Conservation (phyloP, 2,797 vertebrate species). For the Falco cherrug region DNA sequence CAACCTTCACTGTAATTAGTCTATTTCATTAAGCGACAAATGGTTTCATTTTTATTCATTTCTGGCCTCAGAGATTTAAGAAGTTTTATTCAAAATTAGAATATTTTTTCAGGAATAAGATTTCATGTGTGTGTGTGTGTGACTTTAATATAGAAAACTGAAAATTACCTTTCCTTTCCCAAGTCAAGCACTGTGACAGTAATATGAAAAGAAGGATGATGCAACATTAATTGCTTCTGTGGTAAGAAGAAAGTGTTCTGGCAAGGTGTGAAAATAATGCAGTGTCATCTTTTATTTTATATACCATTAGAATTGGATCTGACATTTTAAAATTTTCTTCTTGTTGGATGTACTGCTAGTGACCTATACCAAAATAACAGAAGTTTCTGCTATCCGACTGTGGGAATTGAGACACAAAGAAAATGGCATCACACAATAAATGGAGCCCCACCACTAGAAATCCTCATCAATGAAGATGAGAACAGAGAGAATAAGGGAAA, state of each 20-base stretch:
- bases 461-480: background rate
- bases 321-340: background rate
- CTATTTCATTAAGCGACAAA: background rate
- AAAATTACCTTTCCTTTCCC: background rate
- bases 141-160: background rate
- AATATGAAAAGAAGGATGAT: constrained; percentile 28
- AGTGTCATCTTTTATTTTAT: background rate
- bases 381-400: background rate
- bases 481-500: background rate
- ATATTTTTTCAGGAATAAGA: background rate
- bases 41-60: background rate
- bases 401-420: background rate
- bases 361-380: background rate
- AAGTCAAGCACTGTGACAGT: background rate
- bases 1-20: background rate
- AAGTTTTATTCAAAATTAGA: background rate
- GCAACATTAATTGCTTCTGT: constrained; percentile 8
- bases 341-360: background rate
- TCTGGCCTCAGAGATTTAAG: background rate
- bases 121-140: background rate
- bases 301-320: background rate
- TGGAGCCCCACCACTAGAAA: background rate
- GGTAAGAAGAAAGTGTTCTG: background rate
- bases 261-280: background rate
- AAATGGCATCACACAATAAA: background rate